Evolutionary conservation across 2,797 vertebrate species (phyloP), one percentile per base, ranked within the genome.

Genomic region (Bryconaethiops microstoma): DNA sequence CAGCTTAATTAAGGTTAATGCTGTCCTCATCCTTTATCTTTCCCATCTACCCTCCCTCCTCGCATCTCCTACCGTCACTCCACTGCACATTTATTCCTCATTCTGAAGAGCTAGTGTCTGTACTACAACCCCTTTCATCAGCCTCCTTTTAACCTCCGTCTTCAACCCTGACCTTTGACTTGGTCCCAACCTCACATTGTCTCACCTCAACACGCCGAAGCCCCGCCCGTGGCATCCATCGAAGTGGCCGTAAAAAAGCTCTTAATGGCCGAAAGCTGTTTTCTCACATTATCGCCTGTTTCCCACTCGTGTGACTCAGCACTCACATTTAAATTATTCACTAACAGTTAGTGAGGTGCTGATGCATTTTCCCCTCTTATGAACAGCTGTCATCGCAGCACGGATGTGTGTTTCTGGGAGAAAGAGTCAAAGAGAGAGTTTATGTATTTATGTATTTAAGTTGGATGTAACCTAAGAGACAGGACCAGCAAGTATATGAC

Each of bases 241-340:
- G 67, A 79, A 75, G 83, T 57, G 69, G 80, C 69, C 80, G 60
- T 87, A 85, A 87, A 86, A 84, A 86, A 83, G 83, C 83, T 85
- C 77, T 87, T 87, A 83, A 76, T 82, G 68, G 54, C 83, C 77
- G 79, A 86, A 83, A 81, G 84, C 73, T 81, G 90, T 88, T 80
- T 84, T 86, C 89, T 92, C 88, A 91, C 91, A 90, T 91, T 90
- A 92, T 89, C 83, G 87, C 82, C 86, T 84, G 82, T 78, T 87
- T 84, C 90, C 90, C 88, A 64, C 84, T 87, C 88, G 86, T 89
- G 89, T 93, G 91, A 93, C 86, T 94, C 92, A 93, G 92, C 92
- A 88, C 73, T 84, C 12, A 12, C 13, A 67, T 89, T 92, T 94
- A 91, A 93, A 92, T 94, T 92, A 93, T 92, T 94, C 87, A 94